Conservation (phyloP, 92 coral and sea anemone species). For the Parazoanthus atlanticus region DNA sequence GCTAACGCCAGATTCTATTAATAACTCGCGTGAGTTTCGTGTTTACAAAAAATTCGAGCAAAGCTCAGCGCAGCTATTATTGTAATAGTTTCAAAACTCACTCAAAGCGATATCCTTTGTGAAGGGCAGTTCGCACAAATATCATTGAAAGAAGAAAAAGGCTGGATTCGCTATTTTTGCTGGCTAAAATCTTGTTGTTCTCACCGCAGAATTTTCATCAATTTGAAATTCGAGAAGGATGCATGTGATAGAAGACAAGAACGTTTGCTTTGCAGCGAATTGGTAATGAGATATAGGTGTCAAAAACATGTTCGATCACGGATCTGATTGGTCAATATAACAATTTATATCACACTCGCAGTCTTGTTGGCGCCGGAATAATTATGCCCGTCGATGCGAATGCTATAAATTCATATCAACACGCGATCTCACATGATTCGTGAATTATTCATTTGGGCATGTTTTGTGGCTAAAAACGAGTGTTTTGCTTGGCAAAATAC, state of each 20-base stretch:
- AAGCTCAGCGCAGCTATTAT: conserved; percentile 15
- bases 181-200: conserved; percentile 17
- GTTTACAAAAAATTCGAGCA: conserved; percentile 38
- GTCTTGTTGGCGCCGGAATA: conserved; percentile 61
- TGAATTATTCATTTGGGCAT: conserved; percentile 29
- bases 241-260: conserved; percentile 21
- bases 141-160: not conserved
- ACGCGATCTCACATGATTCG: conserved; percentile 37
- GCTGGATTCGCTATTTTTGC: not conserved
- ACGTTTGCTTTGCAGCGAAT: conserved; percentile 37
- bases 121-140: not conserved
- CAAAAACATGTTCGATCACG: conserved; percentile 21
- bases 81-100: conserved; percentile 23
- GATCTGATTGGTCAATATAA: conserved; percentile 51
- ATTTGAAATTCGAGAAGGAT: conserved; percentile 39
- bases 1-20: conserved; percentile 16
- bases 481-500: conserved; percentile 28
- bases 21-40: conserved; percentile 38
- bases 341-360: conserved; percentile 49
- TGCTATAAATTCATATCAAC: conserved; percentile 42
- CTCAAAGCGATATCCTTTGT: conserved; percentile 13
- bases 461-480: conserved; percentile 32
- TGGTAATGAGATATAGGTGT: conserved; percentile 53
- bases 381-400: conserved; percentile 34
- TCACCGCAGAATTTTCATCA: not conserved